Percentiles rank a stretch among this genome's conserved stretches.
phyloP scores from a whole-genome alignment of 2,888 invertebrate genomes.

The Operophtera brumata region DNA sequence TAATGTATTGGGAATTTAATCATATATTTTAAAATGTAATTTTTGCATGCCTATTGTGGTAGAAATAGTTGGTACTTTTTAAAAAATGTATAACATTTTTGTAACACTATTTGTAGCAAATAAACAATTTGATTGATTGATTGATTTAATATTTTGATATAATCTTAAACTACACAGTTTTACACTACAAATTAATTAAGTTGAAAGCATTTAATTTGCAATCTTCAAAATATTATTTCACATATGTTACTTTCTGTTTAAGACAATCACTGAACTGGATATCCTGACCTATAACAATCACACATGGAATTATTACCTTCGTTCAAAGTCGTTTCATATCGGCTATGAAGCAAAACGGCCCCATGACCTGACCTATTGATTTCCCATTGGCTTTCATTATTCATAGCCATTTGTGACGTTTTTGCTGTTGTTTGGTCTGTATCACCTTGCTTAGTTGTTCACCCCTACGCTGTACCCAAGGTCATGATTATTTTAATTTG shows the following conservation, averaged over 20 bases:
- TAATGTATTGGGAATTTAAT: too few relatives aligned
- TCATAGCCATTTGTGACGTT: slow-evolving; percentile 5
- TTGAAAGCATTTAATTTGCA: too few relatives aligned
- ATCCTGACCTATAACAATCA: neutral
- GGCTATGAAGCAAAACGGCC: slow-evolving; percentile 11
- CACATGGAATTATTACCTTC: neutral
- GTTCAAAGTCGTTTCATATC: slow-evolving; percentile 6
- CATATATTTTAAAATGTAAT: too few relatives aligned
- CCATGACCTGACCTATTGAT: slow-evolving; percentile 29
- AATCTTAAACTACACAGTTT: too few relatives aligned
- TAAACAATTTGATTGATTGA: too few relatives aligned
- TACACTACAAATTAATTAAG: too few relatives aligned
- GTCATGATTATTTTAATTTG: neutral
- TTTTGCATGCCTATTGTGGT: too few relatives aligned
- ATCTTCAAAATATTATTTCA: too few relatives aligned
- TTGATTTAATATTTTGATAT: too few relatives aligned
- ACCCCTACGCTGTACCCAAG: neutral
- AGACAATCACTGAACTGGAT: neutral
- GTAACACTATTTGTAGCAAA: too few relatives aligned
- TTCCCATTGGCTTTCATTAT: slow-evolving; percentile 29
- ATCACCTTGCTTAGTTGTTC: neutral
- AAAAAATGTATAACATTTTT: too few relatives aligned
- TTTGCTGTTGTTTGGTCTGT: neutral
- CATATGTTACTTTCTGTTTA: neutral
- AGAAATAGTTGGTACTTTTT: too few relatives aligned